phyloP scores from a whole-genome alignment of 2,113 vertebrate genomes.

The Chloropsis hardwickii region DNA sequence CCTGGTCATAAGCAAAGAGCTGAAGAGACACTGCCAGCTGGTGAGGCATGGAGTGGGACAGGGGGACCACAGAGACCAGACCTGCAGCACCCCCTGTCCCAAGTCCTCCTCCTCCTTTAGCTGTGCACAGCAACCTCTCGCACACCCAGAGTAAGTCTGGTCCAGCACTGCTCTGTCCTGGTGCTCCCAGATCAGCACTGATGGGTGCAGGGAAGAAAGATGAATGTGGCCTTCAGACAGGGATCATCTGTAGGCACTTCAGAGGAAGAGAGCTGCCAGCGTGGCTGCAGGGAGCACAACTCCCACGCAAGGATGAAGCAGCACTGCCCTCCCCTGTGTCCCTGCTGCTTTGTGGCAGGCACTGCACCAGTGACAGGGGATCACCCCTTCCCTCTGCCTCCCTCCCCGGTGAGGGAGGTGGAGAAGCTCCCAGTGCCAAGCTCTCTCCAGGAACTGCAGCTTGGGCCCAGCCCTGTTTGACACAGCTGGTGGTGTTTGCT shows the following conservation, averaged over 20 bases:
- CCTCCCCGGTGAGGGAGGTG: neutral
- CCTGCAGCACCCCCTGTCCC: neutral
- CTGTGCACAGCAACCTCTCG: neutral
- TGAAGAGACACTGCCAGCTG: neutral
- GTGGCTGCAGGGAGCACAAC: neutral
- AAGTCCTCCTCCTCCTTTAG: neutral
- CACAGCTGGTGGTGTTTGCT: neutral
- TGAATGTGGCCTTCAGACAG: neutral
- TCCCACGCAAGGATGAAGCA: neutral
- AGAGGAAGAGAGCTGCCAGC: neutral
- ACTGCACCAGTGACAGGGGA: neutral
- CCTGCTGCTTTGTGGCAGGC: neutral
- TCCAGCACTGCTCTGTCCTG: neutral
- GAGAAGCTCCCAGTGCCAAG: neutral
- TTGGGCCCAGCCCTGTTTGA: neutral
- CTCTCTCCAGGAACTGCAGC: neutral
- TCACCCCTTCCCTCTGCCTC: neutral
- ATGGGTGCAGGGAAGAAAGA: neutral
- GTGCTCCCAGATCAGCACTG: neutral
- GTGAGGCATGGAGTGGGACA: neutral
- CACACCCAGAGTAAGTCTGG: neutral
- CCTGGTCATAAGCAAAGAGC: neutral
- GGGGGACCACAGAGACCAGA: neutral
- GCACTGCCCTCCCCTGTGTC: neutral
- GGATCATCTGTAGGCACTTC: neutral